A percentile compares a stretch with the other conserved stretches of the same genome.
These are phyloP conservation scores for Sebastes glaucus DNA, from an alignment of 2,797 vertebrate genomes.

Conservation along the genomic window DNA sequence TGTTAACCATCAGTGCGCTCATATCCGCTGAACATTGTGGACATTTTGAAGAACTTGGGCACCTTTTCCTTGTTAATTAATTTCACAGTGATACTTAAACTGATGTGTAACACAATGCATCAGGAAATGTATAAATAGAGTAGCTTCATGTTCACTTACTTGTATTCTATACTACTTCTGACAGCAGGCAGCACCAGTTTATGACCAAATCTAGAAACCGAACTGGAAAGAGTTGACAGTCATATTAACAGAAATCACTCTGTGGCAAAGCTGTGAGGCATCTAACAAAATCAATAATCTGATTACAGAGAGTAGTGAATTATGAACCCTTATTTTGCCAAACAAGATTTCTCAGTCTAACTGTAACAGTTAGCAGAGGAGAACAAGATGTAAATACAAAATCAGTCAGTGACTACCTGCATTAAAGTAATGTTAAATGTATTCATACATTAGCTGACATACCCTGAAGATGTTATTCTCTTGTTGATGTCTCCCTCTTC, in stretches of 20 bases:
- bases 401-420: not conserved
- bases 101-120: not conserved
- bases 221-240: conserved; percentile 63
- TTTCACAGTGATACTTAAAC: not conserved
- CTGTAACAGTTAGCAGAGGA: not conserved
- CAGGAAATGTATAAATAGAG: not conserved
- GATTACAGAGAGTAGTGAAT: not conserved
- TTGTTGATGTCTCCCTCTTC: conserved; percentile 69
- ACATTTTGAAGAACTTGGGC: not conserved
- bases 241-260: conserved; percentile 1
- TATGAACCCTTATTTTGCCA: conserved; percentile 1
- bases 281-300: conserved; percentile 24
- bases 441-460: conserved; percentile 23
- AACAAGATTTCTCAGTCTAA: not conserved
- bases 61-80: not conserved
- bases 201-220: conserved; percentile 85
- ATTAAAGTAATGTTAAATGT: not conserved
- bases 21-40: conserved; percentile 40
- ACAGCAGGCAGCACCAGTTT: conserved; percentile 80
- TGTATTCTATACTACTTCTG: conserved; percentile 46
- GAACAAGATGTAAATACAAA: not conserved
- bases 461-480: conserved; percentile 77
- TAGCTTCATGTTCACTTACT: conserved; percentile 47
- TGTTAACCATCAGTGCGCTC: conserved; percentile 74
- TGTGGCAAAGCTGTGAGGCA: not conserved